Base-by-base conservation (phyloP, 2,888 invertebrate species). In the Eudasyphora cyanicolor region DNA sequence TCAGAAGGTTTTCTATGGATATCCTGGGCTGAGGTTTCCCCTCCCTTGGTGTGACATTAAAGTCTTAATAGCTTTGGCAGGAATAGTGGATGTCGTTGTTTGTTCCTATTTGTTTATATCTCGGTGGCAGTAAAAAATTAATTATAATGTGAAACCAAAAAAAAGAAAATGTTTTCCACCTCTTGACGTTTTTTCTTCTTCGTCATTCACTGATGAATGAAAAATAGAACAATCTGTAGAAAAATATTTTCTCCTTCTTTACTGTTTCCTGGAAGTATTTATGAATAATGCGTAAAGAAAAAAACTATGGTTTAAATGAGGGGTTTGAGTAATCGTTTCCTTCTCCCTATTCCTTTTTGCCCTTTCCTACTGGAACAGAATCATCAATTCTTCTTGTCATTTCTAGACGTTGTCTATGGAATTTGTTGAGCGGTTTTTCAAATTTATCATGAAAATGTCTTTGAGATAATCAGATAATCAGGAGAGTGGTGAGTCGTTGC, bases 21-120 rank as follows among this genome's bases (percentile, higher is more conserved):
- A 17, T 54, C 27, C 29, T 10, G 29, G 4, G 1, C 21, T 51
- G 24, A 12, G 17, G 35, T 17, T 45, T 45, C 19, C 4, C 49
- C 71, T 67, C 35, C 10, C 24, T 70, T 71, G 21, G 57, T 73
- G 73, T 67, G 67, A 24, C 21, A 76, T 69, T 82, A 51, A 69
- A 74, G 24, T 78, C 76, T 70, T 70, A 64, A 82, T 45, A 51
- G 21, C 27, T 67, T 57, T 12, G 51, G 19, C 21, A 24, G 51
- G 2, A n/a, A n/a, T n/a, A 49, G 49, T 49, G 17, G 19, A 12
- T 38, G 49, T 51, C 45, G 3, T 51, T 21, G 21, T 24, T 49
- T 19, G 38, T 38, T 12, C n/a, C n/a, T n/a, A n/a, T n/a, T n/a
- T n/a, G n/a, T n/a, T n/a, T n/a, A n/a, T n/a, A n/a, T n/a, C n/a